Conservation (phyloP, 2,888 invertebrate species). For the Hypsopygia costalis region DNA sequence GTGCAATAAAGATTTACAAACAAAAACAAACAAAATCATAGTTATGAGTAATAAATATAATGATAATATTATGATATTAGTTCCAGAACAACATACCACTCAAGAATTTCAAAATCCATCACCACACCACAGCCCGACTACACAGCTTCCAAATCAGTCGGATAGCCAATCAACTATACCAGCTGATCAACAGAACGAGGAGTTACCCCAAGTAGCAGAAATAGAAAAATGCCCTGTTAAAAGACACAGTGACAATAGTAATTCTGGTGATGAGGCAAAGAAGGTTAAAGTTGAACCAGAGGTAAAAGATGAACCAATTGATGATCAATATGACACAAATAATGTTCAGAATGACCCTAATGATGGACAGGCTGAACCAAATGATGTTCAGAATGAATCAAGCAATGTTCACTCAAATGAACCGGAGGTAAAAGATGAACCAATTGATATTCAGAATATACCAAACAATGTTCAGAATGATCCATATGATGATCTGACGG, state of each 20-base stretch:
- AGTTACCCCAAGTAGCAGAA: conserved; percentile 17
- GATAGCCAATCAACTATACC: neutral
- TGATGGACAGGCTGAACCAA: conserved; percentile 29
- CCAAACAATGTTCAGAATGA: conserved; percentile 14
- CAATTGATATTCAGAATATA: conserved; percentile 25
- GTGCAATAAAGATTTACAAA: neutral
- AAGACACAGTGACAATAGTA: too few species aligned
- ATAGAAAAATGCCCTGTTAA: conserved; percentile 1
- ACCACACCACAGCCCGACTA: neutral
- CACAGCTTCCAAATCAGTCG: too few species aligned
- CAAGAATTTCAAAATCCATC: neutral
- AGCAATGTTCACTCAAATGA: conserved; percentile 12
- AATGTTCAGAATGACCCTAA: neutral
- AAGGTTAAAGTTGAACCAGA: conserved; percentile 36
- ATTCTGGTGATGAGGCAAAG: conserved; percentile 27
- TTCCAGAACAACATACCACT: too few species aligned
- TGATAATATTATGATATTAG: too few species aligned
- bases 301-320: conserved; percentile 20
- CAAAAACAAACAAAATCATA: too few species aligned
- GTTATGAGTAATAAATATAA: too few species aligned
- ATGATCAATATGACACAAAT: conserved; percentile 29
- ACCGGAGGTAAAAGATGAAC: conserved; percentile 19
- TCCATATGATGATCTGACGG: conserved; percentile 21
- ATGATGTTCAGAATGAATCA: conserved; percentile 16
- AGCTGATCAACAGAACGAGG: conserved; percentile 8